Evolutionary conservation across 2,797 vertebrate genomes (phyloP), one percentile per base, ranked within the genome.

Genomic region (Protonibea diacanthus): DNA sequence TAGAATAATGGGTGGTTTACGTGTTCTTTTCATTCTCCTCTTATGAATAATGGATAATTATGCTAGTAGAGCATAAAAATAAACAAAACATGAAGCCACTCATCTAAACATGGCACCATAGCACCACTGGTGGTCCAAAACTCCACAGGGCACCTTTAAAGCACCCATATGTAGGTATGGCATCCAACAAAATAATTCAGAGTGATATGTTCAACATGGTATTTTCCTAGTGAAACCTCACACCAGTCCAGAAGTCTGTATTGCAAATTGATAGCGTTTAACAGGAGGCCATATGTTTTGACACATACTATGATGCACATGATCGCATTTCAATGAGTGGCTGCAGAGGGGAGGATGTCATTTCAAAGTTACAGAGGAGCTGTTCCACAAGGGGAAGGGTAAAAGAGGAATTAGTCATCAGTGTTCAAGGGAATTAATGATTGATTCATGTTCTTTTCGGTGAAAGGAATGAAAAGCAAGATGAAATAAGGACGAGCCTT

Each of bases 251-350:
- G 40, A 2, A 8, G 42, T 61, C 23, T 48, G 13, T 62, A 17
- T 69, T 38, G 27, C 71, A 25, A 13, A 38, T 38, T 38, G n/a
- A 59, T 20, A 1, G 33, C 40, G 20, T 33, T 49, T 53, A 27
- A 49, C 27, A 59, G 57, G 58, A 18, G 42, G 6, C 51, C 9
- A 51, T 82, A 63, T 80, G 58, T 74, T 88, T 75, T 40, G 33
- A 78, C 76, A 81, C 61, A 64, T 58, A 27, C 17, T 52, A 11
- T 62, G 47, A 65, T 51, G 62, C 62, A 61, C 58, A 52, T 74
- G 38, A 64, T 79, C 47, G 63, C 64, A 66, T 78, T 63, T 72
- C 20, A 47, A 40, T 61, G 49, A 67, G 57, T 0, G 4, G 65
- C 33, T 47, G 27, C 47, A 40, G 66, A 64, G 44, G n/a, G 23